Conservation (phyloP, 2,113 vertebrate species). For the Solenodon paradoxus region DNA sequence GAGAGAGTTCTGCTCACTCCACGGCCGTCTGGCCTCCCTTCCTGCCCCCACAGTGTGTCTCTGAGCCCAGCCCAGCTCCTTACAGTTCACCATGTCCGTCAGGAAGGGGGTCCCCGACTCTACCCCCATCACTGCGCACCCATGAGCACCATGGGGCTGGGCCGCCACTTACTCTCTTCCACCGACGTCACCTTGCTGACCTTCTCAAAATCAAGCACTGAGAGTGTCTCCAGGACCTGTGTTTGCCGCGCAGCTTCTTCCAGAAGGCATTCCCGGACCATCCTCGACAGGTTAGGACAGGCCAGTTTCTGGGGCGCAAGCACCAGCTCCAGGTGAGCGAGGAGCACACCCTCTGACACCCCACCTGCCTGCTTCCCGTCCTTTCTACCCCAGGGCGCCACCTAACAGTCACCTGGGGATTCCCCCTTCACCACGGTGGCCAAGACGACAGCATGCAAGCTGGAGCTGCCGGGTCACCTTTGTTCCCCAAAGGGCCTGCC, state of each 20-base stretch:
- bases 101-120: rapidly evolving
- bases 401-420: neutral
- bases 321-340: neutral
- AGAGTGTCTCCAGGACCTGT: conserved; percentile 79
- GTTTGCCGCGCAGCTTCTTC: conserved; percentile 81
- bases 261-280: conserved; percentile 81
- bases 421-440: neutral
- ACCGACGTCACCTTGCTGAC: conserved; percentile 60
- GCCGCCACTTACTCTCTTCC: conserved; percentile 82
- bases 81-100: rapidly evolving
- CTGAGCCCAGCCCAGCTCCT: neutral
- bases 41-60: rapidly evolving
- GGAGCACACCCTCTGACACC: neutral
- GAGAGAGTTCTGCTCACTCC: rapidly evolving
- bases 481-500: neutral
- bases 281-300: conserved; percentile 68
- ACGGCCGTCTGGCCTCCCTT: neutral
- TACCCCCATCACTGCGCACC: rapidly evolving
- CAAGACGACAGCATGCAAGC: neutral
- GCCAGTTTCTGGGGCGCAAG: conserved; percentile 82
- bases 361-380: rapidly evolving
- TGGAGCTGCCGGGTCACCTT: neutral
- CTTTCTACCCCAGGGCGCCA: rapidly evolving
- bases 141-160: rapidly evolving
- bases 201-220: conserved; percentile 75